These are phyloP conservation scores for pig (Sus scrofa) DNA, from an alignment of 2,113 vertebrate species.

Conservation along the genomic window DNA sequence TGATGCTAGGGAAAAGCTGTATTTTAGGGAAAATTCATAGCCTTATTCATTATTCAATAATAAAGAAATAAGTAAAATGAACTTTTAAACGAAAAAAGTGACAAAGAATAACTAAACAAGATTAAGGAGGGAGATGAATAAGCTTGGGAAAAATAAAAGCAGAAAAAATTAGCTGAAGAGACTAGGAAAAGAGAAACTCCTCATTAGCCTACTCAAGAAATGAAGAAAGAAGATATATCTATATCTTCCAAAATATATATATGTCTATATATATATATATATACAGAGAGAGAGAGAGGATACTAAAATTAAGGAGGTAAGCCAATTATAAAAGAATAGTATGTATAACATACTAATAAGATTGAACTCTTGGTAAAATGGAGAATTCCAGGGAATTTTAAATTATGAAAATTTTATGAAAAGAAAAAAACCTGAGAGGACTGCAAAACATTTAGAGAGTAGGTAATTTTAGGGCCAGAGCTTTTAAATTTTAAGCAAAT, in stretches of 20 bases:
- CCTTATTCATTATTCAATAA: neutral
- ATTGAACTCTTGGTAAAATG: neutral
- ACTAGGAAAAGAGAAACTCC: conserved; percentile 8
- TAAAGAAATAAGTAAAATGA: neutral
- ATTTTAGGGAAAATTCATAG: conserved; percentile 21
- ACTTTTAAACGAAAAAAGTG: neutral
- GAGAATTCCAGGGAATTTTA: neutral
- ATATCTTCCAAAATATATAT: too few species aligned
- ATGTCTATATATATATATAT: too few species aligned
- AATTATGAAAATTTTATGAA: conserved; percentile 41
- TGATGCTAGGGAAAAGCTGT: neutral
- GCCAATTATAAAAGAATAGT: neutral
- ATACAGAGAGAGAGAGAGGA: neutral
- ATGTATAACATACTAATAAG: neutral
- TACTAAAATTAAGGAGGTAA: neutral
- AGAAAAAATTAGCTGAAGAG: neutral
- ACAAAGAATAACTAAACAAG: neutral
- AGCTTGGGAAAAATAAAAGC: neutral
- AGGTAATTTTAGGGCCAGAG: neutral
- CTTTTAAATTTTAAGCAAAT: conserved; percentile 2
- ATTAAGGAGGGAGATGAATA: conserved; percentile 1
- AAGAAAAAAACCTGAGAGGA: neutral
- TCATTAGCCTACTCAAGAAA: neutral
- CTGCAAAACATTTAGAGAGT: neutral
- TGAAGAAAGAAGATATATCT: neutral